Evolutionary conservation across 1,140 invertebrate species (phyloP), one percentile per base, ranked within the genome.

Genomic region (Leptoteleia sp.): DNA sequence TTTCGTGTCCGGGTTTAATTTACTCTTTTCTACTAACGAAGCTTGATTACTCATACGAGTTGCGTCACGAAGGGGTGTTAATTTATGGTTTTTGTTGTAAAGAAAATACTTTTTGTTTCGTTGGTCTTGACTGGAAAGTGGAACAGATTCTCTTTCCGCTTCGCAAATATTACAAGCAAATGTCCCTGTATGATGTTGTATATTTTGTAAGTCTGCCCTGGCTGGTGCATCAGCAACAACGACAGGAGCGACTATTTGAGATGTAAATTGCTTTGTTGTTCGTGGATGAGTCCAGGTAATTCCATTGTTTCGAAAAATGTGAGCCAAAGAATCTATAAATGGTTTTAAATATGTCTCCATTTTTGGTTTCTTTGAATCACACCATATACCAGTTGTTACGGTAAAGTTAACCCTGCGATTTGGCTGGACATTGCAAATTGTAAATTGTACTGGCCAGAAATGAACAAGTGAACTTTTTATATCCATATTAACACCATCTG

Each of bases 81-180:
- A 13, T 47, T 61, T 45, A 47, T 47, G 11, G 25, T 43, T 43
- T 9, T 61, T 15, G 11, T 42, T 8, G 13, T 43, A 47, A 61
- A 47, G 11, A 37, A 61, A 61, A 47, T 47, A 47, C 33, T 45
- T 47, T 42, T 13, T 3, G 22, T 25, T 25, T 25, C 3, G 6
- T 6, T 3, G 6, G 22, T 6, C 6, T 6, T 6, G 3, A 6
- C 22, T 3, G 6, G 22, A 25, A 25, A 25, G 6, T 25, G 22
- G n/a, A n/a, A n/a, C n/a, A n/a, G 1, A 16, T 55, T 25, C 22
- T 35, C 27, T 52, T n/a, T n/a, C 76, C 45, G 29, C 40, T 68
- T 80, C 77, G 33, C 79, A 81, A 57, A 25, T 73, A 68, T 83
- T 78, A 27, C 81, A 83, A n/a, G 54, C 45, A 54, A 54, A 67